Conservation (phyloP, 1,140 invertebrate genomes). For the Subanguina moxae region DNA sequence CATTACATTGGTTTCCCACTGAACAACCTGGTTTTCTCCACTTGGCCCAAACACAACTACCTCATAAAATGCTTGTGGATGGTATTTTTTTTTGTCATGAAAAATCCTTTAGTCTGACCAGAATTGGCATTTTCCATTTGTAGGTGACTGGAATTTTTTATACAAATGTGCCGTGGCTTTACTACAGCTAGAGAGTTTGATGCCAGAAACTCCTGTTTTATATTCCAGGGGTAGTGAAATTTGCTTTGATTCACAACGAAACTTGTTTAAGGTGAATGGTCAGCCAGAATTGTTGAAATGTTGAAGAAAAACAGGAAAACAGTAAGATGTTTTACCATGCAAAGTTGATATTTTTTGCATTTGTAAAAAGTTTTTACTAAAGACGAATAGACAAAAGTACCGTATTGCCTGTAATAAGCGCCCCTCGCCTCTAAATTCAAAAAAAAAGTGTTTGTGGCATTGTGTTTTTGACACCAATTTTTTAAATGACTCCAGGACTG, state of each 20-base stretch:
- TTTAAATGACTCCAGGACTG: too few species aligned
- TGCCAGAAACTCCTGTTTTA: constrained; percentile 3
- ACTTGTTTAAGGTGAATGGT: constrained; percentile 16
- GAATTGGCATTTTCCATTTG: background rate
- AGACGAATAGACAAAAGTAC: too few species aligned
- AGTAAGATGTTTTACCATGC: constrained; percentile 7
- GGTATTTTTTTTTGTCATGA: background rate
- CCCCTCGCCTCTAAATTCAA: too few species aligned
- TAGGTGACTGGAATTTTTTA: constrained; percentile 33
- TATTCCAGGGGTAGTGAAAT: background rate
- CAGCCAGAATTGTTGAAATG: constrained; percentile 30
- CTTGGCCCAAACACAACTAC: constrained; percentile 20
- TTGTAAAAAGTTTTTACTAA: too few species aligned
- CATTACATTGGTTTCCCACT: constrained; percentile 31
- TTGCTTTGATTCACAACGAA: constrained; percentile 13
- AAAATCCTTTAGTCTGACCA: background rate
- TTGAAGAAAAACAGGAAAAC: constrained; percentile 13
- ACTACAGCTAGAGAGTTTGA: constrained; percentile 16
- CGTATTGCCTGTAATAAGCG: too few species aligned
- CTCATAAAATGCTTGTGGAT: constrained; percentile 18
- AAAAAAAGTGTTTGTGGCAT: too few species aligned
- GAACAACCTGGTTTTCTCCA: constrained; percentile 20
- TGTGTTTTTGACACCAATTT: too few species aligned
- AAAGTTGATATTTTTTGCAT: background rate
- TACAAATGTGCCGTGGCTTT: constrained; percentile 29